Evolutionary conservation across 2,113 vertebrate species (phyloP).

Genomic region (Hippocampus abdominalis): DNA sequence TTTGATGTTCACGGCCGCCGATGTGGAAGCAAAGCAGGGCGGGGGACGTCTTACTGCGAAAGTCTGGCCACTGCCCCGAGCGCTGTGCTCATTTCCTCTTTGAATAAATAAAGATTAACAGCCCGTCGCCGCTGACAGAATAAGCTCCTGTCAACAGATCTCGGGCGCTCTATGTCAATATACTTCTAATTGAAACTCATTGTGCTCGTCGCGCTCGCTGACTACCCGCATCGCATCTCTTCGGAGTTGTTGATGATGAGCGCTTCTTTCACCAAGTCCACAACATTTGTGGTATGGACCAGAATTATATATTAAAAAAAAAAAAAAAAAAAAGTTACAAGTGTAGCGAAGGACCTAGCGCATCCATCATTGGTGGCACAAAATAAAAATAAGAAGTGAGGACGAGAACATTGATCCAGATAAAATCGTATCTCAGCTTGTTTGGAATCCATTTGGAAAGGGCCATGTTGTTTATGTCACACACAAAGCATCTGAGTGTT

Average conservation of each 20-base stretch:
- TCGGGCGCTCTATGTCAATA: constrained; percentile 28
- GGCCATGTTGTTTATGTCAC: too few species aligned
- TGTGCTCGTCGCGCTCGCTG: neutral
- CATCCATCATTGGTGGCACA: too few species aligned
- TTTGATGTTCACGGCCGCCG: neutral
- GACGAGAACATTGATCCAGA: too few species aligned
- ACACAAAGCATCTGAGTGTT: too few species aligned
- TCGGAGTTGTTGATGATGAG: too few species aligned
- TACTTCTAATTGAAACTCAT: neutral
- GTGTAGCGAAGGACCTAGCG: too few species aligned
- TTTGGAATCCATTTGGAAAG: too few species aligned
- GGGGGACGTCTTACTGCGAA: neutral
- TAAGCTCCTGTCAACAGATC: constrained; percentile 38
- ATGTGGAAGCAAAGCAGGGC: constrained; percentile 21
- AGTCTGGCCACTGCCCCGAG: constrained; percentile 44
- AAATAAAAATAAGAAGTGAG: too few species aligned
- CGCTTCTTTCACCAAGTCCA: neutral
- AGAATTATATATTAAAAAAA: too few species aligned
- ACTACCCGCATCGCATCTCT: neutral
- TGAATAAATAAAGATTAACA: constrained; percentile 63
- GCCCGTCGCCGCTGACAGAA: constrained; percentile 25
- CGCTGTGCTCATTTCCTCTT: constrained; percentile 58
- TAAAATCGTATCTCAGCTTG: too few species aligned
- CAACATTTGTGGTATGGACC: neutral
- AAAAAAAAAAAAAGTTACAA: too few species aligned